Percentiles rank a stretch among this genome's conserved stretches.
phyloP scores from a whole-genome alignment of 2,113 vertebrate genomes.

The Microcebus ravelobensis region DNA sequence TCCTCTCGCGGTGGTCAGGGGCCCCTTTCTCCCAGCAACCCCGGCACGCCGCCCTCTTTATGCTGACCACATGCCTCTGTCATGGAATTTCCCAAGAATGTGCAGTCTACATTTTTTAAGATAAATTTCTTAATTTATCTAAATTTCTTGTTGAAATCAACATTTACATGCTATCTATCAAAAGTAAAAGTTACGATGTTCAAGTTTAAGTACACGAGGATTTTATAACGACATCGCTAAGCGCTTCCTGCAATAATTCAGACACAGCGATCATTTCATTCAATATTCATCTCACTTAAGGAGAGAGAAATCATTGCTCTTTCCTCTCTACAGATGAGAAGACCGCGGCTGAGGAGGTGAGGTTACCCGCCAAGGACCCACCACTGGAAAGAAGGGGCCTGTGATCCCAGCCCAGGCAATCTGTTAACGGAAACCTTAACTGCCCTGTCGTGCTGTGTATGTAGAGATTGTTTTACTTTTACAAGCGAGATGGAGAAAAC shows the following conservation, averaged over 20 bases:
- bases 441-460: fast-evolving
- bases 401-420: neutral
- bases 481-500: neutral
- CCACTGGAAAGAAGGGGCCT: neutral
- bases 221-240: neutral
- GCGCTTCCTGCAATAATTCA: neutral
- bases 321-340: neutral
- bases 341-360: neutral
- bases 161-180: neutral
- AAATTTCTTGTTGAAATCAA: neutral
- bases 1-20: neutral
- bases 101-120: neutral
- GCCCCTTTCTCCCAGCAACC: neutral
- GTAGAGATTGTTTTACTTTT: neutral
- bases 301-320: neutral
- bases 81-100: neutral
- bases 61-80: neutral
- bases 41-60: neutral
- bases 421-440: neutral
- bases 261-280: neutral
- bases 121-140: neutral
- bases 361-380: neutral
- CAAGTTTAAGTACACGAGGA: neutral
- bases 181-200: neutral
- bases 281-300: neutral